Evolutionary conservation across 2,888 invertebrate species (phyloP), one percentile per base, ranked within the genome.

Genomic region (Pasiphila rectangulata): DNA sequence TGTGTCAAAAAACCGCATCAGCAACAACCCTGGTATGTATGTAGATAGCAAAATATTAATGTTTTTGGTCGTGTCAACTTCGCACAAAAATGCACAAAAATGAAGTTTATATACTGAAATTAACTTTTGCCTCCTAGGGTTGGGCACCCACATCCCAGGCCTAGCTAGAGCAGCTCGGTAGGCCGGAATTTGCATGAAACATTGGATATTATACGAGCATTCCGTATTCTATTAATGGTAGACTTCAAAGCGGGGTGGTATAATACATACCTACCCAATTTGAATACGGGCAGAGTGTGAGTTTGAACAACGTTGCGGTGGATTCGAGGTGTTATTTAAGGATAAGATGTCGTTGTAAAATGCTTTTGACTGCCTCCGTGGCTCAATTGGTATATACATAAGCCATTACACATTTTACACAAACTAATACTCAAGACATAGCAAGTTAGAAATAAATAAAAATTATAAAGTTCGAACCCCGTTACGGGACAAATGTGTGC

Each of bases 191-290:
- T 69, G 63, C 72, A 72, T 71, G 59, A 64, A 67, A 69, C 61
- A 59, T 59, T 59, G 57, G 58, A 63, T 61, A 59, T 61, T 61
- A 59, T 57, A 57, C 54, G 56, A 49, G 63, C 63, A 65, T 72
- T 65, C 68, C 59, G 67, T 67, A 71, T 72, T 73, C 65, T 67
- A 71, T 71, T 67, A 71, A 65, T 61, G 66, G 54, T 50, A 56
- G 56, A 55, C 57, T 56, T 57, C 59, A 61, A 62, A 61, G 61
- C 56, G 51, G 53, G 47, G 25, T 40, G 45, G 51, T 27, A 53
- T 47, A 50, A 51, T 56, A 44, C 34, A 34, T 44, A 38, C 51
- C 47, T 49, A 27, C 51, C 47, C 51, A 27, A 57, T 57, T 57
- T 57, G 51, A 57, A 57, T 56, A 47, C 48, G 30, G 29, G 15